Percentiles rank a stretch among this genome's conserved stretches.
Evolutionary conservation across 1,140 invertebrate species (phyloP).

Genomic region (Popillia japonica): DNA sequence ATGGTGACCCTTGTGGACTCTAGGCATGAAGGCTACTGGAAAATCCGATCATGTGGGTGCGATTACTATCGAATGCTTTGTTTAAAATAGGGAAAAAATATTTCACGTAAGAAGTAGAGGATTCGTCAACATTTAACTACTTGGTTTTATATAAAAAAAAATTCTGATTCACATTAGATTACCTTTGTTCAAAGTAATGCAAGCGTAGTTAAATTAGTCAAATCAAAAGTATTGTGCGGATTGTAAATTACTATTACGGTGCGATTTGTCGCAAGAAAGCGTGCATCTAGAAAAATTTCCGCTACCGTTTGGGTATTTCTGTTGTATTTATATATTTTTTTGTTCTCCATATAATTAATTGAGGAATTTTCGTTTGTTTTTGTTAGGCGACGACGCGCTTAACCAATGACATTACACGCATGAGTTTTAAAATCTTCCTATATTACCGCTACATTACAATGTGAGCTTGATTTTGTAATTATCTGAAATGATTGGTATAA

Average conservation of each 20-base stretch:
- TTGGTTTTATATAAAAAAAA: neutral
- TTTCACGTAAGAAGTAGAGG: neutral
- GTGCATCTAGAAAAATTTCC: neutral
- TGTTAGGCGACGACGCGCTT: too few species aligned
- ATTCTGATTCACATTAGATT: neutral
- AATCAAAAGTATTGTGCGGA: neutral
- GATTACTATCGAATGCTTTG: neutral
- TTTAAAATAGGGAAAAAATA: neutral
- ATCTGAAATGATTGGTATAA: too few species aligned
- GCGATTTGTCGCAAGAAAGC: neutral
- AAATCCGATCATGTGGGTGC: neutral
- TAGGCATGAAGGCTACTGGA: neutral
- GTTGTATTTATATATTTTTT: neutral
- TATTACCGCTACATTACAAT: too few species aligned
- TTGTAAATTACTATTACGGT: neutral
- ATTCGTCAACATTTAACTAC: neutral
- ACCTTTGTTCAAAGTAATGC: neutral
- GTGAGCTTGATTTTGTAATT: too few species aligned
- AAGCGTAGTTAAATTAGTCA: neutral
- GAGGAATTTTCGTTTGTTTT: neutral
- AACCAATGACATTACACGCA: too few species aligned
- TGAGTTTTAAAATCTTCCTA: too few species aligned
- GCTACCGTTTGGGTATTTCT: neutral
- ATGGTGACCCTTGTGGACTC: neutral
- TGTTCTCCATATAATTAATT: neutral